Evolutionary conservation across 2,888 invertebrate genomes (phyloP), one percentile per base, ranked within the genome.

Genomic region (Ceramica pisi): DNA sequence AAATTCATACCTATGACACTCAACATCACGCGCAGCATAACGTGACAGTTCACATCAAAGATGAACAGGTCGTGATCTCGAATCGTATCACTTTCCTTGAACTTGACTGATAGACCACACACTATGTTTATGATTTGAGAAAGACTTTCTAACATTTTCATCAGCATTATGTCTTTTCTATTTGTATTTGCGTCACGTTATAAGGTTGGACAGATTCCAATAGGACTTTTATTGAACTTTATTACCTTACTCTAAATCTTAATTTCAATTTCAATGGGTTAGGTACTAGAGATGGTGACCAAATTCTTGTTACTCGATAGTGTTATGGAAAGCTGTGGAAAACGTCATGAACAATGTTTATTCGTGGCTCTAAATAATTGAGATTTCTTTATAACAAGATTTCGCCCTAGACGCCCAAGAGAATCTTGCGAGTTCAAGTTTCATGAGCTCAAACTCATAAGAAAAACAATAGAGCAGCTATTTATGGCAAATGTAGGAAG

Each of bases 61-160:
- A 57, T 63, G 56, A 53, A n/a, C 51, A 66, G 78, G 82, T 82
- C 55, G 2, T 14, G 56, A 66, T 35, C 46, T 53, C 26, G 10
- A 51, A 10, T 55, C 35, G 35, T 67, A 71, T 65, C 66, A 63
- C 66, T 82, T 73, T 80, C 61, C 65, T 72, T 68, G 68, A 72
- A 71, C 67, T 66, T 16, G 10, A 46, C 12, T 26, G 26, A 51
- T 50, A 61, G 67, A 64, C 67, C 61, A 65, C 64, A 71, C 62
- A 75, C 26, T 48, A 48, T 38, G 56, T 60, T 35, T 38, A 9
- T 21, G 23, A 7, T 21, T 23, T 14, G 19, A 71, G 60, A 50
- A 65, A 72, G 14, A n/a, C 46, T 71, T 79, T 73, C 50, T 61
- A 56, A 46, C 12, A 23, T 56, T 65, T 73, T 72, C 56, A 44